Evolutionary conservation across 1,140 invertebrate species (phyloP), one percentile per base, ranked within the genome.

Genomic region (Lasioglossum albipes): DNA sequence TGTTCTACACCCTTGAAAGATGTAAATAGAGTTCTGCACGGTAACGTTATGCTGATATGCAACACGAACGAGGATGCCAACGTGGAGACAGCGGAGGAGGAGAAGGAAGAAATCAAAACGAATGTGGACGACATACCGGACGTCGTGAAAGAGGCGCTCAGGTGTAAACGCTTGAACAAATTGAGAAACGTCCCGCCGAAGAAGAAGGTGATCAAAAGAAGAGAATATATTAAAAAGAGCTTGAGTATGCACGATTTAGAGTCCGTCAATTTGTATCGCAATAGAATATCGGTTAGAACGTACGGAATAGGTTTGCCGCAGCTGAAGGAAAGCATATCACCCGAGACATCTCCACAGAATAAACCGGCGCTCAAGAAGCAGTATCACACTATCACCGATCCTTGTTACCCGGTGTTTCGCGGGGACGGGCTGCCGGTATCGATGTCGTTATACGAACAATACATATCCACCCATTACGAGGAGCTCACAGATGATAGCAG

Each of bases 1-100:
- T 96, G 95, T 84, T 96, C 95, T 0, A 97, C 96, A 0, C 96
- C 96, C 0, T 94, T 96, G 93, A 95, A 95, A 9, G 96, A 97
- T 85, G 95, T 95, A 70, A 96, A 96, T 83, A 87, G 92, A 89
- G 93, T 96, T 7, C 87, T 97, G 3, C 96, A 96, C 77, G 95
- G 95, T 42, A 96, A 95, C 70, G 95, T 94, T 22, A 93, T 97
- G 36, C 96, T 96, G 0, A 97, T 97, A 82, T 96, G 96, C 88
- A 94, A 94, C 83, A 93, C 94, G 27, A 91, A 93, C 0, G 94
- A 95, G 7, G 94, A 94, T 70, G 70, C 64, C 6, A 81, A 67
- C 42, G 79, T 88, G 2, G 93, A 93, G 66, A 90, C 88, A 62
- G 92, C 93, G 2, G 84, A 92, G 59, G 84, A 92, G 62, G 76